phyloP scores from a whole-genome alignment of 2,113 vertebrate genomes.

The Raphicerus campestris region DNA sequence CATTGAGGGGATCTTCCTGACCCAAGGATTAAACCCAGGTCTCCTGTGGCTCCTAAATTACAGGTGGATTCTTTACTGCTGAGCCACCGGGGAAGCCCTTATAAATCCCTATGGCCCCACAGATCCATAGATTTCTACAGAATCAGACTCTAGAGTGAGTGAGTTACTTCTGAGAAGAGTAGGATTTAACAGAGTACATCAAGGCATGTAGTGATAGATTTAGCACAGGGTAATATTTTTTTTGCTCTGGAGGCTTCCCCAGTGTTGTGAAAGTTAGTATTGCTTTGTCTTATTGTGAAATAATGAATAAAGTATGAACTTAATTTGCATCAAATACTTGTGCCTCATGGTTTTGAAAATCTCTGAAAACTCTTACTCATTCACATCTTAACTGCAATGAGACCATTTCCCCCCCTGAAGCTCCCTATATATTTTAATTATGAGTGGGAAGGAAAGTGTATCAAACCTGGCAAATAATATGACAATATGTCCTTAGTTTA shows the following conservation, averaged over 20 bases:
- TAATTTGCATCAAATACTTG: conserved; percentile 57
- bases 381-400: conserved; percentile 55
- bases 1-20: not conserved
- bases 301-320: conserved; percentile 42
- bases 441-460: conserved; percentile 34
- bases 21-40: not conserved
- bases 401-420: conserved; percentile 1
- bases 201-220: not conserved
- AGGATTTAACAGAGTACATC: not conserved
- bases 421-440: conserved; percentile 67
- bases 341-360: conserved; percentile 39
- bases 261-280: not conserved
- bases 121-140: not conserved
- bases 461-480: conserved; percentile 49
- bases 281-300: not conserved
- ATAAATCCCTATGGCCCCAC: not conserved
- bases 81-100: not conserved
- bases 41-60: not conserved
- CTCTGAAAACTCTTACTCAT: conserved; percentile 41
- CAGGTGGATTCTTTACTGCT: not conserved
- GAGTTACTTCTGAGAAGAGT: not conserved
- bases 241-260: not conserved
- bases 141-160: not conserved
- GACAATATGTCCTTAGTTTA: conserved; percentile 55
- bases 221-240: not conserved